A percentile compares a stretch with the other conserved stretches of the same genome.
These are phyloP conservation scores for Tachyglossus aculeatus DNA, from an alignment of 2,797 vertebrate species.

Conservation along the genomic window DNA sequence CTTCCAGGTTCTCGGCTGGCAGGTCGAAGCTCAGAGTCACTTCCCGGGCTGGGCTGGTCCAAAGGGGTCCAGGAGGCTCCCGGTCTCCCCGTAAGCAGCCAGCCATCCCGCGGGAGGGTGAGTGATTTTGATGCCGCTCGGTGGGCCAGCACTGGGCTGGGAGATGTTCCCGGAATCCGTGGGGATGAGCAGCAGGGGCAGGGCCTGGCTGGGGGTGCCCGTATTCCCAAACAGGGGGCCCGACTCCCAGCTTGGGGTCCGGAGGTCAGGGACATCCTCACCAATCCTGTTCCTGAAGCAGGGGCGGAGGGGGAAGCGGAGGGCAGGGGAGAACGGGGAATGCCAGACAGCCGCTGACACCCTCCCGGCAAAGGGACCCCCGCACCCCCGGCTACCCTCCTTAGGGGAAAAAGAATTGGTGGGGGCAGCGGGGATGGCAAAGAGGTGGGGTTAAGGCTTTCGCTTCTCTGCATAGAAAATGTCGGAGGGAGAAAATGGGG, in stretches of 20 bases:
- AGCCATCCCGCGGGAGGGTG: too few species aligned
- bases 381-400: too few species aligned
- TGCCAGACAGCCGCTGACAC: neutral
- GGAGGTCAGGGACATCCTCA: conserved; percentile 38
- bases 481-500: conserved; percentile 15
- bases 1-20: conserved; percentile 37
- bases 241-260: conserved; percentile 34
- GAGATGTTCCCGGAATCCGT: too few species aligned
- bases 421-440: neutral
- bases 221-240: too few species aligned
- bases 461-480: conserved; percentile 74
- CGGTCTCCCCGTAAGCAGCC: too few species aligned
- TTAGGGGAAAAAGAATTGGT: too few species aligned
- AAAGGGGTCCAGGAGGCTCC: conserved; percentile 48
- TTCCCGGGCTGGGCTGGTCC: conserved; percentile 40
- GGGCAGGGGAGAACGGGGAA: neutral
- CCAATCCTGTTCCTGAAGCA: conserved; percentile 53
- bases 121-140: too few species aligned
- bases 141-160: too few species aligned
- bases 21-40: conserved; percentile 52
- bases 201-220: too few species aligned
- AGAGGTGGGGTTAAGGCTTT: conserved; percentile 67
- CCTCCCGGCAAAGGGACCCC: too few species aligned
- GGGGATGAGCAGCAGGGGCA: conserved; percentile 31
- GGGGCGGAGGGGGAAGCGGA: conserved; percentile 24